Evolutionary conservation across 2,113 vertebrate species (phyloP).

Genomic region (Tympanuchus pallidicinctus): DNA sequence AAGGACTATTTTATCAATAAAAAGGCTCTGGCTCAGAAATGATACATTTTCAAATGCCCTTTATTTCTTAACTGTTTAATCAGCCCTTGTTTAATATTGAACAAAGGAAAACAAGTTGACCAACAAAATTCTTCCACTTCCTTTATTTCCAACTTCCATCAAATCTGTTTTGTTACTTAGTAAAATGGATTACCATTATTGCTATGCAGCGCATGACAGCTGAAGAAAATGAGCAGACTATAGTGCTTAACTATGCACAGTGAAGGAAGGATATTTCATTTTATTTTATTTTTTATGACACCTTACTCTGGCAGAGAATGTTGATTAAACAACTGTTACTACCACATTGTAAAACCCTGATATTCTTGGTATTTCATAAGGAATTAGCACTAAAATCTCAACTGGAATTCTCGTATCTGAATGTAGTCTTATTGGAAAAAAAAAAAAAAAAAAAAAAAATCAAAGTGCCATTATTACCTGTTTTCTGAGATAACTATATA

Average conservation of each 20-base stretch:
- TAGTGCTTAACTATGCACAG: background rate
- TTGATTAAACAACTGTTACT: conserved; percentile 42
- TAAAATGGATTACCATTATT: conserved; percentile 7
- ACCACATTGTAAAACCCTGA: background rate
- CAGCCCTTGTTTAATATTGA: background rate
- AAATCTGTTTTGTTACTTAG: background rate
- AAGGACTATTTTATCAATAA: background rate
- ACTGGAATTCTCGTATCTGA: background rate
- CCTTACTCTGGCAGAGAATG: background rate
- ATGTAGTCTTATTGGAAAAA: background rate
- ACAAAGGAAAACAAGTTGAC: background rate
- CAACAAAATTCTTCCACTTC: background rate
- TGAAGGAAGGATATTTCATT: conserved; percentile 5
- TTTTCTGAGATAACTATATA: background rate
- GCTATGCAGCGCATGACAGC: background rate
- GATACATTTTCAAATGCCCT: background rate
- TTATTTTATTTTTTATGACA: conserved; percentile 34
- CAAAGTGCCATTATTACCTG: background rate
- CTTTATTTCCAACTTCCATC: background rate
- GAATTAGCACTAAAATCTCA: background rate
- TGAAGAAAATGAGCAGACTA: background rate
- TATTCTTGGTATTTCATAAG: background rate
- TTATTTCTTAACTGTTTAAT: background rate
- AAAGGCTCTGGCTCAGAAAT: background rate
- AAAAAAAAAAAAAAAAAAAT: background rate